Percentiles rank a stretch among this genome's conserved stretches.
phyloP scores from a whole-genome alignment of 1,140 invertebrate genomes.

The Zaprionus kolodkinae region DNA sequence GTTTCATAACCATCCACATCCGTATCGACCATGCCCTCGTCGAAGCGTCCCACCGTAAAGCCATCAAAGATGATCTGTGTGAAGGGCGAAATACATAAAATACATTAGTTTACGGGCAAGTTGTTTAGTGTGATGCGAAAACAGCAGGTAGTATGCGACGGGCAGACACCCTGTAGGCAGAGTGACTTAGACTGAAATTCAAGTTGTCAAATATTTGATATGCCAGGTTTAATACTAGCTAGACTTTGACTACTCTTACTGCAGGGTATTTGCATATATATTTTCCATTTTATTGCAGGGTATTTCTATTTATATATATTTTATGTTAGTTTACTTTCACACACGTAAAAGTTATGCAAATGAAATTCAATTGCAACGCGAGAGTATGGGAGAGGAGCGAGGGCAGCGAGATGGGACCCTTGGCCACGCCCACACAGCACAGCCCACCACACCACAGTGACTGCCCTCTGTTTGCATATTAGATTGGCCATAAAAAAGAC shows the following conservation, averaged over 20 bases:
- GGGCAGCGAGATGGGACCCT: conserved; percentile 12
- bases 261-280: conserved; percentile 40
- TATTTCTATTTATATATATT: conserved; percentile 54
- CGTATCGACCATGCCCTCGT: conserved; percentile 85
- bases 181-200: background rate
- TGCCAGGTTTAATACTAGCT: background rate
- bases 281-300: conserved; percentile 6
- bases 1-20: conserved; percentile 82
- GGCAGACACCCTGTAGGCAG: background rate
- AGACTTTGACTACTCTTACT: background rate
- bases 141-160: background rate
- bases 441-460: conserved; percentile 19
- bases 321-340: conserved; percentile 51
- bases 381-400: conserved; percentile 15
- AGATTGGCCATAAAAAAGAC: conserved; percentile 74
- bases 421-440: conserved; percentile 27
- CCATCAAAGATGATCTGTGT: conserved; percentile 91
- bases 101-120: conserved; percentile 1
- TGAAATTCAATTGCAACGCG: conserved; percentile 64
- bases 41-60: conserved; percentile 91
- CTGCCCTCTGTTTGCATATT: conserved; percentile 72
- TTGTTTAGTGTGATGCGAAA: background rate
- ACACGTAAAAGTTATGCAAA: conserved; percentile 71
- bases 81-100: conserved; percentile 23
- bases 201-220: background rate